Conservation (phyloP, 2,113 vertebrate species). For the Crocuta crocuta region DNA sequence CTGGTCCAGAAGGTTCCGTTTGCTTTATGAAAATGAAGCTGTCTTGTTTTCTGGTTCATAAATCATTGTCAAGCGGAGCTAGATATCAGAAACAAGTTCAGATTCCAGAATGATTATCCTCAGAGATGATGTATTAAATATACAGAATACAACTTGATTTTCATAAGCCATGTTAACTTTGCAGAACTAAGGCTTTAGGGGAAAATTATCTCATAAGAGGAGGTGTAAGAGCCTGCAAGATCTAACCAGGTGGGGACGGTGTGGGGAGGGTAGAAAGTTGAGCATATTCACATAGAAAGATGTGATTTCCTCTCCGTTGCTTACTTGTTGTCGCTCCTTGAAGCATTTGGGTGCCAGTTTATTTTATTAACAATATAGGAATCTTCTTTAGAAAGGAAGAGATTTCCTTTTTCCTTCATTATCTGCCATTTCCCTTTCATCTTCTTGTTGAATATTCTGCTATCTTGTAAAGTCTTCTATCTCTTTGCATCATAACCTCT, state of each 20-base stretch:
- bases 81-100: constrained; percentile 89
- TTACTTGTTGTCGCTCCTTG: no score
- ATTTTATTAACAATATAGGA: background rate
- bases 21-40: constrained; percentile 91
- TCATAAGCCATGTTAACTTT: constrained; percentile 87
- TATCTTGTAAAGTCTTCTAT: background rate
- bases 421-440: background rate
- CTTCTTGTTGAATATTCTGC: background rate
- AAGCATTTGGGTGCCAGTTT: background rate
- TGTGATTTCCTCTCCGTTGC: background rate
- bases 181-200: constrained; percentile 83
- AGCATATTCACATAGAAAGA: background rate
- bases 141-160: constrained; percentile 87
- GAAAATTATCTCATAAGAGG: constrained; percentile 73
- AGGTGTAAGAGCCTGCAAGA: background rate
- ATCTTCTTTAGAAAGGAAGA: background rate
- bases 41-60: constrained; percentile 91
- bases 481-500: background rate
- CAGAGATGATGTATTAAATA: constrained; percentile 90
- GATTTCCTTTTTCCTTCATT: background rate
- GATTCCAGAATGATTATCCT: constrained; percentile 90
- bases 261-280: background rate
- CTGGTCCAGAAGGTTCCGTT: constrained; percentile 88
- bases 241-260: background rate
- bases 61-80: constrained; percentile 90